Base-by-base conservation (phyloP, 2,113 vertebrate genomes). In the Percopsis transmontana region DNA sequence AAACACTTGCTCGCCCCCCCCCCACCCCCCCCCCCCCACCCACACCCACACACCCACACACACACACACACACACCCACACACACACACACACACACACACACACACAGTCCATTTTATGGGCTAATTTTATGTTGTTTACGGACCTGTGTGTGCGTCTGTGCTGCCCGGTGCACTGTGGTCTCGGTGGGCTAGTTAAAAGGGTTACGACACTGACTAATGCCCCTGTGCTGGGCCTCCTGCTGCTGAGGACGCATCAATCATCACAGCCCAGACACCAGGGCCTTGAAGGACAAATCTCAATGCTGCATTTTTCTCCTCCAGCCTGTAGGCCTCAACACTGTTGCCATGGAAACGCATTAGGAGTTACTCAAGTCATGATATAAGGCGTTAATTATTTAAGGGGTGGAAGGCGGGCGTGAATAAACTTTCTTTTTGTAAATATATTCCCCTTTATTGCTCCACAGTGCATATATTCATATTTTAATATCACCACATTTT, bases 121-220 rank as follows among this genome's bases (percentile, higher is more conserved):
- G 68, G 64, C 67, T 82, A 66, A 80, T 87, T 86, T 86, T 62
- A 69, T 72, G 68, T 77, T 85, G 76, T 86, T 86, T 82, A 89
- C 76, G 83, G 69, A 80, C 83, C 42, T 53, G 58, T 69, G 51
- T 40, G 11, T 65, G 41, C 38, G 16, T 62, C 10, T 59, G 38
- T 48, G 62, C 41, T 42, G 72, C 62, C 66, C 69, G 48, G 12
- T 51, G 53, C 42, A 61, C 65, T 62, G 23, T 62, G 72, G 47
- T 68, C 79, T 81, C 83, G 45, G 68, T 13, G 71, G 83, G 63
- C 78, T 71, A 70, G 76, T 87, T 81, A 83, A 80, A 73, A 65
- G 51, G 71, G 72, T 85, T 86, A 81, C 33, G 41, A 66, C 68
- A 2, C 56, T 15, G 72, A 67, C 77, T 86, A 84, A 82, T 84